These are phyloP conservation scores for Listrodromus nycthemerus DNA, from an alignment of 2,888 invertebrate genomes.

Conservation along the genomic window DNA sequence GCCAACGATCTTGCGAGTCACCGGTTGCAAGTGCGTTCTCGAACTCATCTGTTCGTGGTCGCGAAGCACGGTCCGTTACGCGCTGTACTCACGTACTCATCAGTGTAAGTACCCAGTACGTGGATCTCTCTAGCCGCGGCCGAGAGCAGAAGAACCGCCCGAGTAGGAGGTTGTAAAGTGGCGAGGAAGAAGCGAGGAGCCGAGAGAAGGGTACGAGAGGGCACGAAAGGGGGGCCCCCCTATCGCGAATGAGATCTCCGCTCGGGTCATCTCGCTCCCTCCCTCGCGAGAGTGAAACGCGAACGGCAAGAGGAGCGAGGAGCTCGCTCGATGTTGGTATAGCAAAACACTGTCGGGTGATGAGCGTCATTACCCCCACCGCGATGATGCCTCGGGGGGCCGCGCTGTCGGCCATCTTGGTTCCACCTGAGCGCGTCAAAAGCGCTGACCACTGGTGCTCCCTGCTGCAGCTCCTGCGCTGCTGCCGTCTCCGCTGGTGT, in stretches of 20 bases:
- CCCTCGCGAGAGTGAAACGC: slow-evolving; percentile 45
- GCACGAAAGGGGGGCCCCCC: slow-evolving; percentile 71
- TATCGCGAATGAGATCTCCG: slow-evolving; percentile 81
- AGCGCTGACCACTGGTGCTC: slow-evolving; percentile 68
- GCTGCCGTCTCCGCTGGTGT: slow-evolving; percentile 29
- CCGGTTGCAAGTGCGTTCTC: neutral
- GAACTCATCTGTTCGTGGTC: slow-evolving; percentile 9
- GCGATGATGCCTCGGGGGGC: slow-evolving; percentile 72
- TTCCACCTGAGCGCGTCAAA: slow-evolving; percentile 76
- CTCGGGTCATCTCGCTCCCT: slow-evolving; percentile 63
- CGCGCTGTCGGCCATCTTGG: slow-evolving; percentile 83
- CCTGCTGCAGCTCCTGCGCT: slow-evolving; percentile 51
- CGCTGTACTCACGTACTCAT: slow-evolving; percentile 66
- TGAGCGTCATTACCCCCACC: slow-evolving; percentile 84
- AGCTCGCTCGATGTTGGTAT: slow-evolving; percentile 81
- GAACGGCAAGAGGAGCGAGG: slow-evolving; percentile 53
- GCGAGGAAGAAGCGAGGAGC: slow-evolving; percentile 58
- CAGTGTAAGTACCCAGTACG: slow-evolving; percentile 66
- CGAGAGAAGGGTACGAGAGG: slow-evolving; percentile 62
- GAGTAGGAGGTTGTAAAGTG: slow-evolving; percentile 59
- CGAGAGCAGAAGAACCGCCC: slow-evolving; percentile 24
- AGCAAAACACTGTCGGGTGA: slow-evolving; percentile 84
- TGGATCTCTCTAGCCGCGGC: slow-evolving; percentile 46
- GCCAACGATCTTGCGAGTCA: no score
- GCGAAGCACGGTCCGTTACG: slow-evolving; percentile 43